These are phyloP conservation scores for Drosophila equinoxialis DNA, from an alignment of 1,140 invertebrate genomes.

Conservation along the genomic window DNA sequence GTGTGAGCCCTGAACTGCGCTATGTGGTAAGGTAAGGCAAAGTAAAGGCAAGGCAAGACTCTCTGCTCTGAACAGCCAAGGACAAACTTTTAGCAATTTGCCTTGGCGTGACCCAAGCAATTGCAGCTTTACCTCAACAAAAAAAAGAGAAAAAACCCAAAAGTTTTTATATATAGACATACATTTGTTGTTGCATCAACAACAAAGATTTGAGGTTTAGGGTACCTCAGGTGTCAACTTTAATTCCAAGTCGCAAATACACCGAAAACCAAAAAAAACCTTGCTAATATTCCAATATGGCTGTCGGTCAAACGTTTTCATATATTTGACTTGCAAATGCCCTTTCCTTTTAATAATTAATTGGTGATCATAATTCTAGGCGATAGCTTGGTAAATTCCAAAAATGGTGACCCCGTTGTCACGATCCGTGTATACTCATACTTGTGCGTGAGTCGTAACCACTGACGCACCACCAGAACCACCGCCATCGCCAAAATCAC, in stretches of 20 bases:
- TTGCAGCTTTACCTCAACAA: constrained; percentile 35
- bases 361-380: no score
- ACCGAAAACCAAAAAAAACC: not conserved
- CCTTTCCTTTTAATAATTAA: not conserved
- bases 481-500: not conserved
- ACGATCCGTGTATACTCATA: not conserved
- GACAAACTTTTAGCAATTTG: constrained; percentile 60
- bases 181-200: not conserved
- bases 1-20: constrained; percentile 28
- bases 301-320: no score
- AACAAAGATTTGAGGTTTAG: constrained; percentile 1
- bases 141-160: not conserved
- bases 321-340: not conserved
- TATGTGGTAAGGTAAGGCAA: not conserved
- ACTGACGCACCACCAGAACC: not conserved
- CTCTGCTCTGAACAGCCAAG: constrained; percentile 18
- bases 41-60: not conserved
- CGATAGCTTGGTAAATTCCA: no score
- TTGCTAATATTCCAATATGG: constrained; percentile 16
- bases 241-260: constrained; percentile 27
- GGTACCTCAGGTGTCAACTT: constrained; percentile 47
- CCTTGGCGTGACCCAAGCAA: constrained; percentile 52
- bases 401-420: not conserved
- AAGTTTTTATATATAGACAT: constrained; percentile 1
- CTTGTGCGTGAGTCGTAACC: not conserved